A percentile compares a stretch with the other conserved stretches of the same genome.
Evolutionary conservation across 2,888 invertebrate genomes (phyloP).

Genomic region (Scelioninae gen. 1): DNA sequence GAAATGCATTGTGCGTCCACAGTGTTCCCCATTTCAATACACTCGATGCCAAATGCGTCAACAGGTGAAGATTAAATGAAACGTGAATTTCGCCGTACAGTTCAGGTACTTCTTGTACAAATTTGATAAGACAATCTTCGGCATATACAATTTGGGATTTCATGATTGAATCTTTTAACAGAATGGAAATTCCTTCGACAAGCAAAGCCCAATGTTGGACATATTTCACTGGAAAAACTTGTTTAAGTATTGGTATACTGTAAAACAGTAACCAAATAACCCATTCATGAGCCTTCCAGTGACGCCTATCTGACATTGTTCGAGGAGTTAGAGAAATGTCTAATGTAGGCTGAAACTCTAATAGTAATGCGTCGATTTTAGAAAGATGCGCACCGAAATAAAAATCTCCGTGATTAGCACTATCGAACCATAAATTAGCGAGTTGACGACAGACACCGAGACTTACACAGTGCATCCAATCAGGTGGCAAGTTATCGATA

Average conservation of each 20-base stretch:
- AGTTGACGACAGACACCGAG: constrained; percentile 54
- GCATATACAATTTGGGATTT: constrained; percentile 43
- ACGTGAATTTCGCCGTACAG: constrained; percentile 26
- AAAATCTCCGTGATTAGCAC: constrained; percentile 13
- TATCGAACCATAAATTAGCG: constrained; percentile 58
- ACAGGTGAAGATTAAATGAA: constrained; percentile 40
- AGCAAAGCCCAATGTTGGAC: constrained; percentile 49
- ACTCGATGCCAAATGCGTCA: constrained; percentile 25
- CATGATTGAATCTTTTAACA: constrained; percentile 40
- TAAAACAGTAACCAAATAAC: constrained; percentile 52
- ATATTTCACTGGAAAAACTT: constrained; percentile 37
- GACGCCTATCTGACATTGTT: constrained; percentile 38
- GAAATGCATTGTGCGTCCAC: constrained; percentile 63
- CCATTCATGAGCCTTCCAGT: constrained; percentile 63
- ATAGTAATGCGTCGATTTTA: constrained; percentile 38
- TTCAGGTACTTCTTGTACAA: constrained; percentile 38
- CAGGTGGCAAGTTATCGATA: constrained; percentile 36
- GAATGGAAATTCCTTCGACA: constrained; percentile 46
- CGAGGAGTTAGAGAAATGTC: constrained; percentile 50
- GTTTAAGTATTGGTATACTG: constrained; percentile 55
- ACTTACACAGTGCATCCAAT: constrained; percentile 31
- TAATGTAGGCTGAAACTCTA: constrained; percentile 31
- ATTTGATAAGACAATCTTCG: constrained; percentile 37
- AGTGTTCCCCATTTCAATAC: constrained; percentile 41
- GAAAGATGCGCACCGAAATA: constrained; percentile 29